Conservation (phyloP, 2,113 vertebrate genomes). For the Coryphaenoides rupestris region DNA sequence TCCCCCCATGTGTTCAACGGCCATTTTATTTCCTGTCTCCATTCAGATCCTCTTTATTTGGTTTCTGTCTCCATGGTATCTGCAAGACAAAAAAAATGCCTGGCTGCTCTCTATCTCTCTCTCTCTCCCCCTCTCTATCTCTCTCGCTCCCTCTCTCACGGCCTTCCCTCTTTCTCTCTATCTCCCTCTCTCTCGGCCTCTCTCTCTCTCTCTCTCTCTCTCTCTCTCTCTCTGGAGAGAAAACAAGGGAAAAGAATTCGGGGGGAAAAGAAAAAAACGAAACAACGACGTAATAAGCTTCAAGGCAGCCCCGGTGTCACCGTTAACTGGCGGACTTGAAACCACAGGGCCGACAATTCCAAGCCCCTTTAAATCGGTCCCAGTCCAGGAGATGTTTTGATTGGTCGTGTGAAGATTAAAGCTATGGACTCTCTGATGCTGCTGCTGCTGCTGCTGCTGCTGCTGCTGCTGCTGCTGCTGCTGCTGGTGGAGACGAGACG, state of each 20-base stretch:
- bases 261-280: too few species aligned
- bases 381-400: constrained; percentile 62
- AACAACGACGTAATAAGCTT: too few species aligned
- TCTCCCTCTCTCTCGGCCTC: too few species aligned
- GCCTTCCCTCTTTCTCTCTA: too few species aligned
- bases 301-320: constrained; percentile 43
- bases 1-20: constrained; percentile 51
- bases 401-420: constrained; percentile 74
- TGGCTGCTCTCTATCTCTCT: constrained; percentile 22
- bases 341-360: constrained; percentile 54
- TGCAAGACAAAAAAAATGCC: neutral
- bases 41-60: constrained; percentile 44
- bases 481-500: too few species aligned
- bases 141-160: too few species aligned
- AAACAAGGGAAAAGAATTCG: too few species aligned
- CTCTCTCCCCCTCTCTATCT: too few species aligned
- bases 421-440: constrained; percentile 58
- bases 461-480: too few species aligned
- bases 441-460: too few species aligned
- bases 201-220: too few species aligned
- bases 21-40: constrained; percentile 33
- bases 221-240: too few species aligned
- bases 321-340: constrained; percentile 53
- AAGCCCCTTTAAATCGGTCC: constrained; percentile 47
- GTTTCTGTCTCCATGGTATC: constrained; percentile 1